These are phyloP conservation scores for Aplodontia rufa DNA, from an alignment of 2,113 vertebrate species.

Conservation along the genomic window DNA sequence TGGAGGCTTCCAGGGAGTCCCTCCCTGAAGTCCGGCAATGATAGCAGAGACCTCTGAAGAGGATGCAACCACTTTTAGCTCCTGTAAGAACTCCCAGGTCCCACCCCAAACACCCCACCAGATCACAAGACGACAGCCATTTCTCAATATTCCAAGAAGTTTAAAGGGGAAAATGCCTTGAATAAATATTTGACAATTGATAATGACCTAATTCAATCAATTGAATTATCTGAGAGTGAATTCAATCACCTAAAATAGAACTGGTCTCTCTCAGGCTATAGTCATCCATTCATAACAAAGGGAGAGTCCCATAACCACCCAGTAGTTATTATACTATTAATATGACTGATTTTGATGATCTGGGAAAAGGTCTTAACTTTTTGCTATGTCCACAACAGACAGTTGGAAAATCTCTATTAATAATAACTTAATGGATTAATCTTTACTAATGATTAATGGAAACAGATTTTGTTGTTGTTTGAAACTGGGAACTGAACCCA, in stretches of 20 bases:
- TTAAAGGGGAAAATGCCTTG: neutral
- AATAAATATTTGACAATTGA: constrained; percentile 1
- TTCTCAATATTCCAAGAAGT: neutral
- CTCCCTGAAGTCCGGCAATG: neutral
- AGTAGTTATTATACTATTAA: neutral
- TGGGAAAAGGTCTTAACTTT: constrained; percentile 7
- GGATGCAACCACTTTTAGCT: neutral
- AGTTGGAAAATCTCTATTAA: constrained; percentile 39
- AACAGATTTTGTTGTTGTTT: too few species aligned
- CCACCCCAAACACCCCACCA: neutral
- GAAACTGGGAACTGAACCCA: too few species aligned
- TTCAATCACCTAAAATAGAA: neutral
- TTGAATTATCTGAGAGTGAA: neutral
- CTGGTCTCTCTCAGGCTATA: neutral
- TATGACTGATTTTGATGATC: neutral
- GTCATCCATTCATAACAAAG: neutral
- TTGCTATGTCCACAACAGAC: neutral
- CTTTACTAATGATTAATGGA: constrained; percentile 14
- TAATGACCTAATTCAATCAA: neutral
- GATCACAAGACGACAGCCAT: neutral
- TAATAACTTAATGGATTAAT: neutral
- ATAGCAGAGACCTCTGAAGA: neutral
- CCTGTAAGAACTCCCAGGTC: neutral
- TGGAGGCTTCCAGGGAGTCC: neutral
- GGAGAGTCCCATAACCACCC: neutral